Evolutionary conservation across 37 sponge, comb jelly and placozoan species (phyloP), one percentile per base, ranked within the genome.

Genomic region (Chondrilla cf. caribensis): DNA sequence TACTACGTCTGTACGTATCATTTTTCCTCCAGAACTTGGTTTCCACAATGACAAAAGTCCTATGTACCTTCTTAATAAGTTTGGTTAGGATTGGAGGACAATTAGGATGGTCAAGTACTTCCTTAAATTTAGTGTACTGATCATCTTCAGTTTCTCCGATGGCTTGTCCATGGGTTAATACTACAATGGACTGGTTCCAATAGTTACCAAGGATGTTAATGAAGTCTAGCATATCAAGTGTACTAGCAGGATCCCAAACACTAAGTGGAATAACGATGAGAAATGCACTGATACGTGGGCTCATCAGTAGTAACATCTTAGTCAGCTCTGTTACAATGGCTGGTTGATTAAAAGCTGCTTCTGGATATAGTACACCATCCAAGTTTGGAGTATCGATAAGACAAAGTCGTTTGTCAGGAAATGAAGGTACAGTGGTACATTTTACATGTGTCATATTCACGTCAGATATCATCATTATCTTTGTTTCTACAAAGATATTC

Each of bases 131-230:
- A 1, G 8, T 38, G 24, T 42, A 43, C 24, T 40, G 76, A 15
- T 1, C 41, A 3, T 73, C 76, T 24, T 73, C 76, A 24, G 76
- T 18, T 2, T 18, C 22, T 22, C 41, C 76, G 2, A 73, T 17
- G 15, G 17, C 43, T 19, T 73, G 36, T 18, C 76, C 76, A 25
- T 73, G 76, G 41, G 76, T 73, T 7, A 73, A 38, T 17, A 39
- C 41, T 11, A 73, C 24, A 3, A 73, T 40, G 44, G 42, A 39
- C 2, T 73, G 76, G 44, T 42, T 39, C 76, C 76, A 73, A 11
- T 43, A 73, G 76, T 73, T 40, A 17, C 76, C 76, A 36, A 73
- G 43, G 3, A 73, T 73, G 40, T 73, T 37, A 19, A 73, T 19
- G 19, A 43, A 39, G 1, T 36, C 44, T 2, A 73, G 41, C 21